These are phyloP conservation scores for Protodeltote pygarga DNA, from an alignment of 2,888 invertebrate genomes.

Conservation along the genomic window DNA sequence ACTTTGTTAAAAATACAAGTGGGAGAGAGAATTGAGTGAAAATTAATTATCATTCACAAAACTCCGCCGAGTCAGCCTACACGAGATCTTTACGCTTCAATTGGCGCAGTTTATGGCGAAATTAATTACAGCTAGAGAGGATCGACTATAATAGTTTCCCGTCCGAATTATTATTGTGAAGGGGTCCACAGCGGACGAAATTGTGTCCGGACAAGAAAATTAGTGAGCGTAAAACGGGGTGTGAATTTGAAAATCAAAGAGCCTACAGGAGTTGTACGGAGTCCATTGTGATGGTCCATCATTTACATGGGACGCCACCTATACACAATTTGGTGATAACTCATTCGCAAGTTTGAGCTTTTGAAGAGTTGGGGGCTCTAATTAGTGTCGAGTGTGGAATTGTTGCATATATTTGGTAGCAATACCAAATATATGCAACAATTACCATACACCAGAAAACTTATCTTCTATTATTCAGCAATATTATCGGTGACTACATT, in stretches of 20 bases:
- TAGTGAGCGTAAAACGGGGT: slow-evolving; percentile 86
- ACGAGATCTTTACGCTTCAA: slow-evolving; percentile 85
- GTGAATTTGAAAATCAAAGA: slow-evolving; percentile 85
- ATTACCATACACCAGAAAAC: no score
- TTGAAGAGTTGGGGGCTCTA: slow-evolving; percentile 55
- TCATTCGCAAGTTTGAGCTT: slow-evolving; percentile 65
- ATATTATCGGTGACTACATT: no score
- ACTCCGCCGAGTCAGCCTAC: slow-evolving; percentile 76
- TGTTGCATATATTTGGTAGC: slow-evolving; percentile 24
- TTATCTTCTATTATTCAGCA: no score
- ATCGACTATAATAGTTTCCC: slow-evolving; percentile 86
- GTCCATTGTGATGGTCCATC: slow-evolving; percentile 79
- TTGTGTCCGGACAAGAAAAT: slow-evolving; percentile 87
- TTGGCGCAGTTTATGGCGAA: slow-evolving; percentile 84
- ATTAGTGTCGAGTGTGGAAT: slow-evolving; percentile 44
- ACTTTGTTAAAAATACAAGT: slow-evolving; percentile 72
- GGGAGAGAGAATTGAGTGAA: slow-evolving; percentile 59
- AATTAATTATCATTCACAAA: slow-evolving; percentile 80
- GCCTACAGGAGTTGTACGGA: slow-evolving; percentile 74
- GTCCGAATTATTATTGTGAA: slow-evolving; percentile 84
- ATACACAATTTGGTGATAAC: slow-evolving; percentile 70
- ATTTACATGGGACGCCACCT: slow-evolving; percentile 82
- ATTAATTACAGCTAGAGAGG: slow-evolving; percentile 86
- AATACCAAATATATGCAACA: slow-evolving; percentile 16
- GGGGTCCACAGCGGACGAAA: slow-evolving; percentile 70